Evolutionary conservation across 1,140 invertebrate genomes (phyloP).

Genomic region (Habropoda laboriosa): DNA sequence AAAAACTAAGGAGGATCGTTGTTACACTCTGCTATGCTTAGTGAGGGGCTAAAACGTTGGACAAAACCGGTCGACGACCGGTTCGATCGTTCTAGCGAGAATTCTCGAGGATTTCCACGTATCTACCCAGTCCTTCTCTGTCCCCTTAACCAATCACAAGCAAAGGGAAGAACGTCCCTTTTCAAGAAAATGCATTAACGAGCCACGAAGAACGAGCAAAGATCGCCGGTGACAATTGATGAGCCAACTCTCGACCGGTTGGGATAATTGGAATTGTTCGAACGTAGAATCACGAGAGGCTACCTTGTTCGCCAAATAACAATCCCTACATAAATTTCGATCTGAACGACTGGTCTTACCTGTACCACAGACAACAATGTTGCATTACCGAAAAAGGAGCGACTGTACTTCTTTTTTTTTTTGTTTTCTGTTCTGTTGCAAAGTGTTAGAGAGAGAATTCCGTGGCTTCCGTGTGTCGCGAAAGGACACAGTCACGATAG

Average conservation of each 20-base stretch:
- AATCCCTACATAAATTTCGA: constrained; percentile 39
- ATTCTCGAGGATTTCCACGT: constrained; percentile 42
- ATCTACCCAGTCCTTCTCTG: too few relatives aligned
- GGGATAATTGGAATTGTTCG: constrained; percentile 38
- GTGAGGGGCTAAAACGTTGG: neutral
- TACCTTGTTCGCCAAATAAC: constrained; percentile 16
- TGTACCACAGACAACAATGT: neutral
- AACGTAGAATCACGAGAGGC: neutral
- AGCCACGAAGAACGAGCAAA: neutral
- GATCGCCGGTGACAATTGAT: constrained; percentile 18
- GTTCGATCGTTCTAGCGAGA: constrained; percentile 39
- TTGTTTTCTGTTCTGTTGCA: neutral
- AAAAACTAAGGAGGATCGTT: constrained; percentile 4
- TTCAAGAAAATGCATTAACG: constrained; percentile 36
- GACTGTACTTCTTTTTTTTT: too few relatives aligned
- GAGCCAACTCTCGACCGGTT: neutral
- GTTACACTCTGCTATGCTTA: neutral
- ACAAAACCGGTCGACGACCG: constrained; percentile 51
- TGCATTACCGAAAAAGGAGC: neutral
- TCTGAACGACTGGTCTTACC: neutral
- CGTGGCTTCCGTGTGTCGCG: constrained; percentile 30
- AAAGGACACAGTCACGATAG: too few relatives aligned
- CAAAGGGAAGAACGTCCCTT: neutral
- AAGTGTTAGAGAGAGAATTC: neutral
- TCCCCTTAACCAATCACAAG: too few relatives aligned